Percentiles rank a stretch among this genome's conserved stretches.
These are phyloP conservation scores for Anguilla megastoma DNA, from an alignment of 2,797 vertebrate species.

Conservation along the genomic window DNA sequence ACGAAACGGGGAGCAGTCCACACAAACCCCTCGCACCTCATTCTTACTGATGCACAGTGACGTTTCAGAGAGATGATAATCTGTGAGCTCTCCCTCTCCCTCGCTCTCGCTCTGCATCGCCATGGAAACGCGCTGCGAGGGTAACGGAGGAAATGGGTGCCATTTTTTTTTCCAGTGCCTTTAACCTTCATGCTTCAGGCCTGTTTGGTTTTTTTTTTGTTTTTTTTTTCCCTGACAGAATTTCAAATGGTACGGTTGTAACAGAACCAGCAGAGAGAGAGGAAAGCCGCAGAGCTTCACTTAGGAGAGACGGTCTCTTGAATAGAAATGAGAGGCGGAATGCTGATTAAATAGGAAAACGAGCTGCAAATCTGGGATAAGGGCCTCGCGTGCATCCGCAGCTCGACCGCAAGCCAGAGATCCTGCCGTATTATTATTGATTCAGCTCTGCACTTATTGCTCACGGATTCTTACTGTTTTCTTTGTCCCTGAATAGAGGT, in stretches of 20 bases:
- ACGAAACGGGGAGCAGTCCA: background rate
- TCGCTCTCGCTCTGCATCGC: conserved; percentile 53
- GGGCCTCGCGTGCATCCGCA: background rate
- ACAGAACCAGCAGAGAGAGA: background rate
- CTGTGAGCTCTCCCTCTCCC: conserved; percentile 43
- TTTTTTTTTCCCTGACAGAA: too few relatives aligned
- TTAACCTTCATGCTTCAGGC: conserved; percentile 15
- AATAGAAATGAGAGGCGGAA: background rate
- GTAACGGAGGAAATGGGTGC: conserved; percentile 51
- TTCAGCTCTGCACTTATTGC: background rate
- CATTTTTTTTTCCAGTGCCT: background rate
- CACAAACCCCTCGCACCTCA: conserved; percentile 45
- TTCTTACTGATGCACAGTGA: conserved; percentile 57
- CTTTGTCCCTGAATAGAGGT: background rate
- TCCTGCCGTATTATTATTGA: background rate
- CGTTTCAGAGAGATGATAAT: conserved; percentile 64
- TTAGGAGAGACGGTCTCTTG: background rate
- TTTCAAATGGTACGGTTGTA: background rate
- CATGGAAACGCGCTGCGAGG: conserved; percentile 69
- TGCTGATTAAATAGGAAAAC: background rate
- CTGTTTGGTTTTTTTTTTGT: background rate
- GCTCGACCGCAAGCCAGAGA: background rate
- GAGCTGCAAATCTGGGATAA: background rate
- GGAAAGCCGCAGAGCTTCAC: background rate
- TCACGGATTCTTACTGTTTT: background rate